Evolutionary conservation across 2,888 invertebrate genomes (phyloP).

Genomic region (Melanotus villosus): DNA sequence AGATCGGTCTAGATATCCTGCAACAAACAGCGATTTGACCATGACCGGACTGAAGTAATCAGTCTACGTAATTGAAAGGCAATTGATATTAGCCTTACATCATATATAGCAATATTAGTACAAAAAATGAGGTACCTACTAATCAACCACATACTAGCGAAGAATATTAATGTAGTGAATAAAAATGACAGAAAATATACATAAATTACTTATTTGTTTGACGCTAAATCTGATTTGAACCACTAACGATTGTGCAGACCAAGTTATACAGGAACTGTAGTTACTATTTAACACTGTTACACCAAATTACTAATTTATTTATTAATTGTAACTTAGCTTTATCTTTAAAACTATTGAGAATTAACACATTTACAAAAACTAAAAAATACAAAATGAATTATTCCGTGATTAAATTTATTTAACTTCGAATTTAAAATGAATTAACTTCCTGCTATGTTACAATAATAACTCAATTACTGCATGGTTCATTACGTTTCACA

Average conservation of each 20-base stretch:
- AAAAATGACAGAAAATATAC: too few relatives aligned
- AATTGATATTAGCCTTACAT: too few relatives aligned
- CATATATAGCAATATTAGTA: too few relatives aligned
- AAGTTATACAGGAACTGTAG: constrained; percentile 26
- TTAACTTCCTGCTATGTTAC: background rate
- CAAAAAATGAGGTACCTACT: too few relatives aligned
- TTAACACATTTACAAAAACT: background rate
- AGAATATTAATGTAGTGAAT: too few relatives aligned
- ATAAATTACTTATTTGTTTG: too few relatives aligned
- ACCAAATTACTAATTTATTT: constrained; percentile 28
- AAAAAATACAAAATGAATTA: constrained; percentile 16
- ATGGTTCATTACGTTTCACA: background rate
- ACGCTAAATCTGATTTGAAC: too few relatives aligned
- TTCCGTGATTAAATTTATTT: background rate
- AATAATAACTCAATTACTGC: background rate
- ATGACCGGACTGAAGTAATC: too few relatives aligned
- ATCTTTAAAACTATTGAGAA: constrained; percentile 14
- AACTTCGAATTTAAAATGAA: constrained; percentile 9
- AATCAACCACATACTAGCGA: too few relatives aligned
- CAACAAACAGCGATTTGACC: too few relatives aligned
- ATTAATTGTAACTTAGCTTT: constrained; percentile 18
- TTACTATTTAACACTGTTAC: constrained; percentile 34
- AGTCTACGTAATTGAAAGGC: too few relatives aligned
- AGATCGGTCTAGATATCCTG: constrained; percentile 32
- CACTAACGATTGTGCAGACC: too few relatives aligned